Percentiles rank a stretch among this genome's conserved stretches.
These are phyloP conservation scores for Autographa pulchrina DNA, from an alignment of 2,888 invertebrate genomes.

Conservation along the genomic window DNA sequence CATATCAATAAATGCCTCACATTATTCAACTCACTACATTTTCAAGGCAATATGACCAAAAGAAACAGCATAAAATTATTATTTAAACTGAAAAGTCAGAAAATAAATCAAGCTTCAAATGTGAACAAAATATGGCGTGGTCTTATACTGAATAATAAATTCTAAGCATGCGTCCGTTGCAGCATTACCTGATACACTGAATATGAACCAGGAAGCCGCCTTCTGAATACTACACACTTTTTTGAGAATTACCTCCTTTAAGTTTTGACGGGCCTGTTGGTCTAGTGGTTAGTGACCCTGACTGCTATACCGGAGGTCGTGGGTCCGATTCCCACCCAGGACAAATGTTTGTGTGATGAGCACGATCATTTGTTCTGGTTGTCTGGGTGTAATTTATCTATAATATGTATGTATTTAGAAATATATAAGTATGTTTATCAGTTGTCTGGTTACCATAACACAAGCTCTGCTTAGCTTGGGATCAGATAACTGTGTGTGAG, in stretches of 20 bases:
- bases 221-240: constrained; percentile 29
- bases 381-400: no score
- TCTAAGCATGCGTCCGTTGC: constrained; percentile 44
- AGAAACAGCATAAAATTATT: not conserved
- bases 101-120: constrained; percentile 39
- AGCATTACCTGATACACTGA: constrained; percentile 41
- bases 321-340: no score
- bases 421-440: no score
- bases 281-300: no score
- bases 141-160: constrained; percentile 52
- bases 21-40: not conserved
- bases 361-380: no score
- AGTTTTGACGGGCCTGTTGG: no score
- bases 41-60: not conserved
- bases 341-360: no score
- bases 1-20: not conserved
- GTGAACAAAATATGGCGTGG: constrained; percentile 40
- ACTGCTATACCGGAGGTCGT: no score
- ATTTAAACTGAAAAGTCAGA: not conserved
- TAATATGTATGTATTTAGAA: no score
- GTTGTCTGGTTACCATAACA: no score
- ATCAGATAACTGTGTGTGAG: no score
- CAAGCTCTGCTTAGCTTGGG: no score
- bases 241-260: not conserved
- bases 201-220: constrained; percentile 20